A percentile compares a stretch with the other conserved stretches of the same genome.
These are phyloP conservation scores for Caenorhabditis latens DNA, from an alignment of 1,140 invertebrate species.

Conservation along the genomic window DNA sequence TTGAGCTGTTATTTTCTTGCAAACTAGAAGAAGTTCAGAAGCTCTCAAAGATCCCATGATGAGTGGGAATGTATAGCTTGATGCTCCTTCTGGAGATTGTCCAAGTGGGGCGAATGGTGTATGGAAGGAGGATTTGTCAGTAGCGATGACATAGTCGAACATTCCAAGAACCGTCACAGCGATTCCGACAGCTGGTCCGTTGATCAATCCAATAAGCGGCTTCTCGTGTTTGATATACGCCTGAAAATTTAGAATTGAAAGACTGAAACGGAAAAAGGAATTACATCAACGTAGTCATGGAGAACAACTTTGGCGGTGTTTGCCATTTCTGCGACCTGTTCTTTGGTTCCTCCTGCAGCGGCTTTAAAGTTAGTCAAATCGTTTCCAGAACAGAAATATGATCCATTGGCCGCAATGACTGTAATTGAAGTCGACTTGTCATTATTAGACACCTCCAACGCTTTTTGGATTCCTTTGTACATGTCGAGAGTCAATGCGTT, in stretches of 20 bases:
- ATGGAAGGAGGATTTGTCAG: constrained; percentile 84
- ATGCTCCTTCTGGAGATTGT: constrained; percentile 87
- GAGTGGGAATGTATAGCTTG: constrained; percentile 86
- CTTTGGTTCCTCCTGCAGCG: constrained; percentile 69
- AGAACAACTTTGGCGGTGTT: constrained; percentile 78
- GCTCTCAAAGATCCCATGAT: constrained; percentile 86
- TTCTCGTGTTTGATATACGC: constrained; percentile 90
- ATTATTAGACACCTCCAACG: constrained; percentile 83
- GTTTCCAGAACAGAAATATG: constrained; percentile 89
- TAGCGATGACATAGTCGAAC: constrained; percentile 90
- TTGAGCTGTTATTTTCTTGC: constrained; percentile 84
- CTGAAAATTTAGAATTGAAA: constrained; percentile 25
- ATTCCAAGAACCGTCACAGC: constrained; percentile 86
- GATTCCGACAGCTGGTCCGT: constrained; percentile 94
- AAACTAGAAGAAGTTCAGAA: constrained; percentile 82
- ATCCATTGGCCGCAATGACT: constrained; percentile 84
- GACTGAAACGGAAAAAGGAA: not conserved
- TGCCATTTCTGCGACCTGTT: constrained; percentile 78
- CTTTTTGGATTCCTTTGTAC: constrained; percentile 82
- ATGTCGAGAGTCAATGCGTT: constrained; percentile 86
- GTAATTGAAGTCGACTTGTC: constrained; percentile 82
- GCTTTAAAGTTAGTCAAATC: constrained; percentile 83
- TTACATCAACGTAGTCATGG: constrained; percentile 82
- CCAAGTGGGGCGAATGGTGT: constrained; percentile 88
- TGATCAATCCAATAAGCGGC: constrained; percentile 88